Percentiles rank a stretch among this genome's conserved stretches.
Evolutionary conservation across 2,797 vertebrate species (phyloP).

Genomic region (Ctenopoma multispine): DNA sequence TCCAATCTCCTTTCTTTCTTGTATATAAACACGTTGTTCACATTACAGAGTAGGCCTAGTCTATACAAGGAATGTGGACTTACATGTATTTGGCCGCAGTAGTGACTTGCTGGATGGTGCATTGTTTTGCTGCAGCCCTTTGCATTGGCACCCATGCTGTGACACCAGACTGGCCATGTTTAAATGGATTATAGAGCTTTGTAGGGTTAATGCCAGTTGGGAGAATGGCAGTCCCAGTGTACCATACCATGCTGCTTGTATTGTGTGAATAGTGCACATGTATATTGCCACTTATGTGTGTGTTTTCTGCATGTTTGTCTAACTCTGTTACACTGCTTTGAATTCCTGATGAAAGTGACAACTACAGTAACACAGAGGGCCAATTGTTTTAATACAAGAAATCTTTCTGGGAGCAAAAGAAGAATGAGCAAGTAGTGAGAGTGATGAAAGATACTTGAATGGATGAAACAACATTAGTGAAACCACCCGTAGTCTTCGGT

Average conservation of each 20-base stretch:
- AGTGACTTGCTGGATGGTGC: background rate
- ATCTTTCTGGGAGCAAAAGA: conserved; percentile 29
- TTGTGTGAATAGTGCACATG: too few species aligned
- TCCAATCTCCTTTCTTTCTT: too few species aligned
- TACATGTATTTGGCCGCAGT: background rate
- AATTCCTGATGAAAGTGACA: conserved; percentile 17
- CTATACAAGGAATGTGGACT: background rate
- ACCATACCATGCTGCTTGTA: background rate
- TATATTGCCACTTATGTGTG: background rate
- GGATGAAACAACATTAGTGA: conserved; percentile 54
- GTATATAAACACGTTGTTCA: background rate
- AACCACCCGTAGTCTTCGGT: conserved; percentile 51
- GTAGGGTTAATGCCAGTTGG: too few species aligned
- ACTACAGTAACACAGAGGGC: conserved; percentile 15
- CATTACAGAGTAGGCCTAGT: background rate
- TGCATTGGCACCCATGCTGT: background rate
- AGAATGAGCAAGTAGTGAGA: conserved; percentile 26
- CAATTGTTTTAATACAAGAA: conserved; percentile 23
- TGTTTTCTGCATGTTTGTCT: conserved; percentile 11
- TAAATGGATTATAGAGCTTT: background rate
- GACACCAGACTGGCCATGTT: background rate
- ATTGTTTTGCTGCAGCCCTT: background rate
- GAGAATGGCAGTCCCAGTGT: background rate
- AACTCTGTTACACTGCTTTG: background rate
- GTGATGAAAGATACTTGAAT: conserved; percentile 34